Base-by-base conservation (phyloP, 2,113 vertebrate species). In the Antennarius striatus region DNA sequence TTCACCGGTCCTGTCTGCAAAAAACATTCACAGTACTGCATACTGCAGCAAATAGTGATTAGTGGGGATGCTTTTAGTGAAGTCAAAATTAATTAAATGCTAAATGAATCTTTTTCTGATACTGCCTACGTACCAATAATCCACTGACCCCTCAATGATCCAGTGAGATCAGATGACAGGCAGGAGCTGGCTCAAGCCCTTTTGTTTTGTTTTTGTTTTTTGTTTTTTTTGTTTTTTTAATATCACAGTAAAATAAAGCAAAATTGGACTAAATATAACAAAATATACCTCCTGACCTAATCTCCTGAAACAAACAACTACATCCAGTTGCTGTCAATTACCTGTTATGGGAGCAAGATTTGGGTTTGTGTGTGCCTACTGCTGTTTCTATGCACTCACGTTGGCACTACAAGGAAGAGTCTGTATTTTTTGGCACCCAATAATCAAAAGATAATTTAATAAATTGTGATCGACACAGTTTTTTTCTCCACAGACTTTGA, bases 91-190 rank as follows among this genome's bases (percentile, higher is more conserved):
- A 58, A 80, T 84, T 74, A 71, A 75, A 84, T 82, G 72, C 54
- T 66, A 64, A 78, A 88, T 76, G 60, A 3, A 74, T 73, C 74
- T 77, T 61, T 58, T 10, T 22, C 80, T 58, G 43, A 36, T 74
- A 45, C 80, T 88, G 80, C 82, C 87, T 82, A 88, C 89, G 84
- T 81, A 86, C 80, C 80, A 80, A 77, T 81, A 90, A 89, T 85
- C 84, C 80, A 78, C 57, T 68, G 81, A 75, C 63, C 68, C 65
- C 85, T 91, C 74, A 91, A 88, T 88, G 84, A 90, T 90, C 90
- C 75, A 89, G 76, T 28, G 49, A 61, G 69, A 55, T 55, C 68
- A 56, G 65, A 17, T 22, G 61, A 65, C 65, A 74, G 46, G 61
- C 68, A 74, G 66, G 63, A 76, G 71, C 75, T n/a, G n/a, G 69